phyloP scores from a whole-genome alignment of 53 echinoderm and acorn worm genomes.

The Crossaster papposus region DNA sequence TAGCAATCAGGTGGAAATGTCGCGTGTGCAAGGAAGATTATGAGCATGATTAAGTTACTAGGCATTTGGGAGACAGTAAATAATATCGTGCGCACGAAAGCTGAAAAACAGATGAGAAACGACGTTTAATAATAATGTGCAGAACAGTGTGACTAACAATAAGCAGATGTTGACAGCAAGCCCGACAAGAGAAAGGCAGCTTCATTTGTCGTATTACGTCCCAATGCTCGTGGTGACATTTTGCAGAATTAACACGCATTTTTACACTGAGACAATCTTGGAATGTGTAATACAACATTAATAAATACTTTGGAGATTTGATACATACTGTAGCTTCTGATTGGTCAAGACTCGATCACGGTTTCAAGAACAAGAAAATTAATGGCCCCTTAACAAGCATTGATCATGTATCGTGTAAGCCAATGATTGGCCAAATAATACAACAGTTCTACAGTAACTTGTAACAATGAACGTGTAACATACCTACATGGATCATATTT shows the following conservation, averaged over 20 bases:
- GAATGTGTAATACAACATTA: neutral
- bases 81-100: conserved; percentile 29
- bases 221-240: neutral
- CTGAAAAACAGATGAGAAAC: conserved; percentile 50
- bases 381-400: too few species aligned
- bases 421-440: too few species aligned
- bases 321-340: too few species aligned
- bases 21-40: conserved; percentile 26
- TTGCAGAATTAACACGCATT: neutral
- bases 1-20: neutral
- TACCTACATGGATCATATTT: too few species aligned
- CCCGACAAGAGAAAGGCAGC: neutral
- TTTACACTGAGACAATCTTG: neutral
- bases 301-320: too few species aligned
- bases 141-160: conserved; percentile 20
- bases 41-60: conserved; percentile 8
- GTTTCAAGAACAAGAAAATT: too few species aligned
- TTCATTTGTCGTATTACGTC: neutral
- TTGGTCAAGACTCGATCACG: too few species aligned
- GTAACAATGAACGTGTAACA: too few species aligned
- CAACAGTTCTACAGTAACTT: too few species aligned
- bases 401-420: too few species aligned
- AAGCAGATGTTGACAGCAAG: conserved; percentile 1
- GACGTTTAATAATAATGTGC: conserved; percentile 54
- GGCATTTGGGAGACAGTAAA: conserved; percentile 26